These are phyloP conservation scores for Garra rufa DNA, from an alignment of 2,113 vertebrate species.

Conservation along the genomic window DNA sequence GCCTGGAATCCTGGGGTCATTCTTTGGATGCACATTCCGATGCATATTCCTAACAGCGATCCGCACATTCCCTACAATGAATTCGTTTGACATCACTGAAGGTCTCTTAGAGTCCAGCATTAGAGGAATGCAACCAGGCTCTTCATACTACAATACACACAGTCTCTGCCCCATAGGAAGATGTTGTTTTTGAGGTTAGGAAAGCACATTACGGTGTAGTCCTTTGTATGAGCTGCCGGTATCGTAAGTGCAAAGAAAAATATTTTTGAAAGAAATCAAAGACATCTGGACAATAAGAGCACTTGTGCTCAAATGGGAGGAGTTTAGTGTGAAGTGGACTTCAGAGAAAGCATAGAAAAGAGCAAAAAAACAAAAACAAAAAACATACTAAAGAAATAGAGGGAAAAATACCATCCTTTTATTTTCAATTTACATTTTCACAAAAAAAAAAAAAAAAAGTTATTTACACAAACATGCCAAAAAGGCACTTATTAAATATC, in stretches of 20 bases:
- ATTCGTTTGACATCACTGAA: slow-evolving; percentile 50
- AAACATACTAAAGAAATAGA: neutral
- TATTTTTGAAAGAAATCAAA: slow-evolving; percentile 41
- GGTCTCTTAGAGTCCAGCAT: slow-evolving; percentile 36
- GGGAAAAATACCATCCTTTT: slow-evolving; percentile 51
- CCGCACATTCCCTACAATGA: slow-evolving; percentile 63
- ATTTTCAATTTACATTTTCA: slow-evolving; percentile 59
- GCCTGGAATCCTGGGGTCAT: slow-evolving; percentile 73
- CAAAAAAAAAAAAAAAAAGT: slow-evolving; percentile 60
- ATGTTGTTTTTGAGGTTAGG: slow-evolving; percentile 51
- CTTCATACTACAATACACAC: slow-evolving; percentile 20
- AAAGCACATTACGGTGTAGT: slow-evolving; percentile 37
- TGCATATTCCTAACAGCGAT: slow-evolving; percentile 63
- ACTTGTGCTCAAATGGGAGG: neutral
- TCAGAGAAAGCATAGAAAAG: neutral
- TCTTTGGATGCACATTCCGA: slow-evolving; percentile 73
- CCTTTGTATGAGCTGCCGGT: slow-evolving; percentile 6
- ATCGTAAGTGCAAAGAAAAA: slow-evolving; percentile 24
- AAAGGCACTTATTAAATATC: slow-evolving; percentile 53
- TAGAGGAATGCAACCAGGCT: slow-evolving; percentile 30
- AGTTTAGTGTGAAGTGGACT: neutral
- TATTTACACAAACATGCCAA: slow-evolving; percentile 54
- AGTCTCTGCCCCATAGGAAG: slow-evolving; percentile 40
- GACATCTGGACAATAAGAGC: slow-evolving; percentile 11
- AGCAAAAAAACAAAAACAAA: neutral